Evolutionary conservation across 2,797 vertebrate genomes (phyloP).

Genomic region (Enteromius anoplus): DNA sequence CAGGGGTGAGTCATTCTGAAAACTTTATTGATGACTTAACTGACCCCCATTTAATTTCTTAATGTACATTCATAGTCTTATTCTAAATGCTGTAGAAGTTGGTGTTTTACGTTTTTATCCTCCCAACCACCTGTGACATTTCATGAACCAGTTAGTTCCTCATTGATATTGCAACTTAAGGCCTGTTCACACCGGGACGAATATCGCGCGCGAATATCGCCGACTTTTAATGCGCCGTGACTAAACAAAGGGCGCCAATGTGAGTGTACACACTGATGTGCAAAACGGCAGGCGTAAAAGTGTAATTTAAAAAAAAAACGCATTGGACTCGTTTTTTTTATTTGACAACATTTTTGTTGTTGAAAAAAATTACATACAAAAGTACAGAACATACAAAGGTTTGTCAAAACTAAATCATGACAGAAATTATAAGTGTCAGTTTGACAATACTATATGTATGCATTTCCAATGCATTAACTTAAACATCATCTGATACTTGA

Average conservation of each 20-base stretch:
- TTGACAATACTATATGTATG: neutral
- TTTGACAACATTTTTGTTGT: no score
- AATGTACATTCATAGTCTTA: neutral
- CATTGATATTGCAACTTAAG: no score
- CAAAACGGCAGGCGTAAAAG: no score
- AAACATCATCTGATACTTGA: neutral
- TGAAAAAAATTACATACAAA: neutral
- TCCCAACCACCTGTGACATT: neutral
- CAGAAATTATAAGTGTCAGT: neutral
- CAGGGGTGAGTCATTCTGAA: conserved; percentile 83
- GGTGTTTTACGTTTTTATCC: neutral
- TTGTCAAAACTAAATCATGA: neutral
- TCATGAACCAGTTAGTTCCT: neutral
- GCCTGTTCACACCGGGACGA: no score
- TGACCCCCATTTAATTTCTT: neutral
- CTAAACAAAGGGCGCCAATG: no score
- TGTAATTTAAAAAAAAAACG: no score
- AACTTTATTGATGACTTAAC: neutral
- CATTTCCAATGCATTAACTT: neutral
- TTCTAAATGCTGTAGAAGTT: neutral
- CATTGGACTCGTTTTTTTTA: no score
- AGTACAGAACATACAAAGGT: neutral
- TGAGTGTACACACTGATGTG: no score
- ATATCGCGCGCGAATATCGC: no score
- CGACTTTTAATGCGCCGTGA: no score